Percentiles rank a stretch among this genome's conserved stretches.
Evolutionary conservation across 37 sponge, comb jelly and placozoan species (phyloP).

Genomic region (Diacarnus erythraeanus): DNA sequence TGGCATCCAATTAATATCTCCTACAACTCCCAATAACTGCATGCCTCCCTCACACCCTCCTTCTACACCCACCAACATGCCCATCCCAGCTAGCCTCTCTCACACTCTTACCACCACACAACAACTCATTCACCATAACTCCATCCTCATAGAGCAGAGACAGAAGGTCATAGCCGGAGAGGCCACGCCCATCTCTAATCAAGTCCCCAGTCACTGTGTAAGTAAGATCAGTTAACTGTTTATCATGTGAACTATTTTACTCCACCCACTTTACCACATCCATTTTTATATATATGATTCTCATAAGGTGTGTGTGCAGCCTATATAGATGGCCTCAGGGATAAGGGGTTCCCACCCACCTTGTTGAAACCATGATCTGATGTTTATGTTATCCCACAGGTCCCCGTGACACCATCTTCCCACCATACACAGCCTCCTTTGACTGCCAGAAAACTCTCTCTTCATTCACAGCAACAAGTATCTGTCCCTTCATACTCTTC

Average conservation of each 20-base stretch:
- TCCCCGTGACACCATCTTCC: background rate
- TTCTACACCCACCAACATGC: background rate
- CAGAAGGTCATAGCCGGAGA: slow-evolving; percentile 21
- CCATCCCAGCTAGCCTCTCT: slow-evolving; percentile 10
- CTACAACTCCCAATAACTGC: background rate
- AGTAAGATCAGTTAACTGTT: too few relatives aligned
- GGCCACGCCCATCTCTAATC: background rate
- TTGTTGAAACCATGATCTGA: too few relatives aligned
- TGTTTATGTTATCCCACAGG: background rate
- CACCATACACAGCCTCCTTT: slow-evolving; percentile 10
- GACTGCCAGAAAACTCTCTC: background rate
- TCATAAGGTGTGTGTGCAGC: too few relatives aligned
- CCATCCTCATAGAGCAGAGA: slow-evolving; percentile 19
- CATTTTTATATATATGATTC: too few relatives aligned
- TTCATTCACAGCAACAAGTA: background rate
- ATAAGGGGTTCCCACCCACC: too few relatives aligned
- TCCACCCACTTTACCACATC: too few relatives aligned
- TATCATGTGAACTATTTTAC: too few relatives aligned
- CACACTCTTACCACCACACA: slow-evolving; percentile 24
- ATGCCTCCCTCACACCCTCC: background rate
- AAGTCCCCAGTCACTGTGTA: too few relatives aligned
- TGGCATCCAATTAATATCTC: background rate
- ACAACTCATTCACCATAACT: slow-evolving; percentile 28
- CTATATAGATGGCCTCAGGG: too few relatives aligned
- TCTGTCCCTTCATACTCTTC: background rate